Evolutionary conservation across 2,797 vertebrate genomes (phyloP), one percentile per base, ranked within the genome.

Genomic region (Gymnothorax reevesii): DNA sequence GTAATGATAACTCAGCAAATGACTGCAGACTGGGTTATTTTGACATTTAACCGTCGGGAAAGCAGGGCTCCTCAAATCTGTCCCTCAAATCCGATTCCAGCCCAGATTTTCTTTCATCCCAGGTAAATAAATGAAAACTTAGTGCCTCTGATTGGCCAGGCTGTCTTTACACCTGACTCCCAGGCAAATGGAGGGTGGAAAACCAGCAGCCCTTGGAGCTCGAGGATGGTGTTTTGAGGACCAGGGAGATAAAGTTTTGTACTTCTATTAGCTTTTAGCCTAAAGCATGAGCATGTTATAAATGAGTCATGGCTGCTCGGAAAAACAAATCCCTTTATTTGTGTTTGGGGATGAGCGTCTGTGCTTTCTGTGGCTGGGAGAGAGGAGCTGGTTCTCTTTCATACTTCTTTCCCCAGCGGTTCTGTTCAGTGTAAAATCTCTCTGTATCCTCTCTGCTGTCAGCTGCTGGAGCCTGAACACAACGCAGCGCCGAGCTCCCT

Each of bases 401-500:
- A 52, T n/a, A 82, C 83, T 88, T 7, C 66, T 75, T 91, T 49
- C 49, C 79, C 89, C 92, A 91, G 89, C 89, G 90, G 91, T 90
- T 89, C 88, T 86, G 88, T 87, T 86, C 91, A 90, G 88, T 88
- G 75, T 87, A 90, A 91, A 92, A 92, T 92, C 91, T 87, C 90
- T 91, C 88, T 88, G 89, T 92, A 92, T 90, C 87, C 84, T 87
- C 93, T 94, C 94, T 93, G 92, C 92, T 87, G 88, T 87, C 90
- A 93, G 94, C 90, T 92, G 92, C 92, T 93, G 90, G 90, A 91
- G 91, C 93, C 88, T 92, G 93, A 94, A 94, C 86, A 88, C 92
- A 92, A 90, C 92, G 89, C 89, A 92, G 92, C 92, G 94, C 89
- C 90, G 87, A 90, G 92, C 91, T 92, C 91, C 88, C 88, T 88